Evolutionary conservation across 1,140 invertebrate species (phyloP).

Genomic region (Drosophila arawakana): DNA sequence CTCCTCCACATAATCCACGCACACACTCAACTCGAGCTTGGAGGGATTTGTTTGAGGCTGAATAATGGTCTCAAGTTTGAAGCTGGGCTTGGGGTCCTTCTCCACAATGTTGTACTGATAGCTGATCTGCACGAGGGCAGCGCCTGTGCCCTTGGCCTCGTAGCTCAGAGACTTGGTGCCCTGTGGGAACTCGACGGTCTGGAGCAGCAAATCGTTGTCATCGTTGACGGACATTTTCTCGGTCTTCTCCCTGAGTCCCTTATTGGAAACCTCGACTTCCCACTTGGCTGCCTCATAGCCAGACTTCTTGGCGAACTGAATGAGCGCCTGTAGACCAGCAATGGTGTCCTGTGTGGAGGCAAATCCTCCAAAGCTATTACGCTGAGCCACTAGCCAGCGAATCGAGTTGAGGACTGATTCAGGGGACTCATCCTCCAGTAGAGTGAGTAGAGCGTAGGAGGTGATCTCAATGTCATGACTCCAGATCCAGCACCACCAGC

Average conservation of each 20-base stretch:
- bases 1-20: constrained; percentile 85
- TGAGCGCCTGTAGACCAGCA: constrained; percentile 88
- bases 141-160: constrained; percentile 89
- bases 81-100: constrained; percentile 92
- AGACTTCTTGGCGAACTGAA: constrained; percentile 86
- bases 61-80: constrained; percentile 90
- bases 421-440: constrained; percentile 85
- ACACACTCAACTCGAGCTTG: constrained; percentile 90
- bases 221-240: constrained; percentile 62
- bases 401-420: constrained; percentile 85
- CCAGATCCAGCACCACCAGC: constrained; percentile 86
- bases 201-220: constrained; percentile 72
- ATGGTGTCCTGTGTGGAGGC: constrained; percentile 90
- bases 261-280: constrained; percentile 55
- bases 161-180: constrained; percentile 85
- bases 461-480: constrained; percentile 90
- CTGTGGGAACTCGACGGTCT: constrained; percentile 74
- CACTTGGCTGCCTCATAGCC: constrained; percentile 69
- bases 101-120: constrained; percentile 93
- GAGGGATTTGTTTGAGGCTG: constrained; percentile 89
- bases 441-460: constrained; percentile 89
- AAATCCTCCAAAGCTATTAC: constrained; percentile 92
- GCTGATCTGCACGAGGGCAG: constrained; percentile 91
- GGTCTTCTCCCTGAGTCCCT: constrained; percentile 64
- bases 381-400: constrained; percentile 90